phyloP scores from a whole-genome alignment of 2,888 invertebrate species.

The Harpalus rufipes region DNA sequence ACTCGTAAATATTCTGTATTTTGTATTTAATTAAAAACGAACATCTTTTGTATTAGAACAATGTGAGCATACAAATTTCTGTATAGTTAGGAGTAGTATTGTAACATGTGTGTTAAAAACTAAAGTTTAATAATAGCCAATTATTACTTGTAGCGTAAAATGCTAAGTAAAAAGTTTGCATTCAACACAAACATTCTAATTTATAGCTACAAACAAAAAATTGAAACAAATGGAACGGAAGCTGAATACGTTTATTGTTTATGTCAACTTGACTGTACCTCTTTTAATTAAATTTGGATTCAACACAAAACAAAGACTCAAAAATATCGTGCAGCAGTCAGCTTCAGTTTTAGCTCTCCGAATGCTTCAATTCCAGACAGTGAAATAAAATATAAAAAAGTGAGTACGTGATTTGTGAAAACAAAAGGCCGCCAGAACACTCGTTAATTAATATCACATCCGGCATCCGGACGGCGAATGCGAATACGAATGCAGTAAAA shows the following conservation, averaged over 20 bases:
- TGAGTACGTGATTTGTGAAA: conserved; percentile 51
- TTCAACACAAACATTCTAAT: conserved; percentile 37
- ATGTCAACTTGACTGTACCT: conserved; percentile 16
- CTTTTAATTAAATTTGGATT: conserved; percentile 46
- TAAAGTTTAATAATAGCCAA: conserved; percentile 8
- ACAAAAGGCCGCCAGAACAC: conserved; percentile 52
- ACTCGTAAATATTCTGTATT: too few relatives aligned
- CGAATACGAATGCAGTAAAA: conserved; percentile 28
- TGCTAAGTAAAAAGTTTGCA: conserved; percentile 27
- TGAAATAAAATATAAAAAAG: conserved; percentile 32
- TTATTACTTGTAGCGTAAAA: conserved; percentile 30
- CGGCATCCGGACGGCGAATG: conserved; percentile 34
- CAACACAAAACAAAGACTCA: conserved; percentile 41
- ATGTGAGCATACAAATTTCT: background rate
- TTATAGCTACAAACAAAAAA: conserved; percentile 22
- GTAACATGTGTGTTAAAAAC: conserved; percentile 5
- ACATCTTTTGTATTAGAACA: background rate
- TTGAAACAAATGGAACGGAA: conserved; percentile 34
- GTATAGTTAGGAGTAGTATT: background rate
- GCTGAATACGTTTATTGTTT: conserved; percentile 39
- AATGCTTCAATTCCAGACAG: conserved; percentile 45
- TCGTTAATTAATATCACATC: conserved; percentile 53
- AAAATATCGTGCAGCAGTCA: conserved; percentile 40
- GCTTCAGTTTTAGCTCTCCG: conserved; percentile 11
- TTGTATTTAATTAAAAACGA: too few relatives aligned